Evolutionary conservation across 2,113 vertebrate species (phyloP), one percentile per base, ranked within the genome.

Genomic region (Lutjanus erythropterus): DNA sequence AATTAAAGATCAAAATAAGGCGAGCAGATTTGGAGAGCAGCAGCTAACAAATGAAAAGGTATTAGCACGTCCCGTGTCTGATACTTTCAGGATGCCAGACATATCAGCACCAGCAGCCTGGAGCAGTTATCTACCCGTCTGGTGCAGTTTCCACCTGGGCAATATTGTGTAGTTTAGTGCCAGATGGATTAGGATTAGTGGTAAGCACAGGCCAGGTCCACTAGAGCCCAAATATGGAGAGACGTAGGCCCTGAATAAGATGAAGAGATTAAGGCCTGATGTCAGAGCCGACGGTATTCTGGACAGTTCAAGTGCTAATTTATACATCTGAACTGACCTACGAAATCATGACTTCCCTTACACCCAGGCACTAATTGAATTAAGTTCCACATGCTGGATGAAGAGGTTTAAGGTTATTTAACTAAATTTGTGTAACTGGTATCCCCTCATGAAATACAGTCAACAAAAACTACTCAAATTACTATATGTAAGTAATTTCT

Each of bases 111-210:
- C 79, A 77, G 60, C 67, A 72, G 86, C 58, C 74, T 83, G 74
- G 42, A 79, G 73, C 55, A 49, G 77, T 86, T 90, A 88, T 87
- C 71, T 74, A 50, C 50, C 77, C 58, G 21, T 86, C 72, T 90
- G 82, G 75, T 88, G 72, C 82, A 50, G 31, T 88, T 87, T 83
- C 75, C 78, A 91, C 91, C 84, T 91, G 67, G 75, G 62, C 85
- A 89, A 88, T 88, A 88, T 86, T 88, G 83, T 85, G 66, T 71
- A 62, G 84, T 87, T 88, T 71, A 75, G 80, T 85, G 83, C 75
- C 89, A 93, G 80, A 88, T 86, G 85, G 92, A 94, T 92, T 92
- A 92, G 93, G 91, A 94, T 92, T 92, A 92, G 81, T 29, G 59
- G 66, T 81, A 81, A 83, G 25, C 23, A 60, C 83, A 83, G 86